Evolutionary conservation across 1,140 invertebrate genomes (phyloP).

Genomic region (Caerostris darwini): DNA sequence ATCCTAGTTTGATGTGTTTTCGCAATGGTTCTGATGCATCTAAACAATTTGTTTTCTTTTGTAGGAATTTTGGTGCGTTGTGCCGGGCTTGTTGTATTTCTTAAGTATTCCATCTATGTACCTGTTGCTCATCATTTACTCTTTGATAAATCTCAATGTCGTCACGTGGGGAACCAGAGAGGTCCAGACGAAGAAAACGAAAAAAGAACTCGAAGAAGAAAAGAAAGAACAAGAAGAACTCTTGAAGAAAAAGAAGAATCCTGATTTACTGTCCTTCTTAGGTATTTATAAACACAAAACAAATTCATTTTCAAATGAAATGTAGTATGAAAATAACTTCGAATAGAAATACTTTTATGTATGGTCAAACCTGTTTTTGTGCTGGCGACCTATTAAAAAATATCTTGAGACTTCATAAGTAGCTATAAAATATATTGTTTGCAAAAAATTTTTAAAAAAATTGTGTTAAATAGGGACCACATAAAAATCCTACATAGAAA

Average conservation of each 20-base stretch:
- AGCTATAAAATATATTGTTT: too few relatives aligned
- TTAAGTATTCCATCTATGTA: conserved; percentile 99
- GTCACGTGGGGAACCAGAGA: conserved; percentile 99
- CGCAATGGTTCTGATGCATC: too few relatives aligned
- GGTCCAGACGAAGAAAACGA: conserved; percentile 85
- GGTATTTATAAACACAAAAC: conserved; percentile 10
- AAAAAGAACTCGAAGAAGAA: conserved; percentile 79
- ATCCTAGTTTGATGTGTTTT: too few relatives aligned
- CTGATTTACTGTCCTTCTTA: conserved; percentile 89
- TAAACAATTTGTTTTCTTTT: not conserved
- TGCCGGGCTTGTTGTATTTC: conserved; percentile 96
- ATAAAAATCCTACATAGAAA: too few relatives aligned
- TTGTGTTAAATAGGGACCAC: too few relatives aligned
- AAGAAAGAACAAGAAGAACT: conserved; percentile 90
- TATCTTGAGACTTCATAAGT: too few relatives aligned
- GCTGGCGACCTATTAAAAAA: too few relatives aligned
- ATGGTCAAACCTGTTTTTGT: too few relatives aligned
- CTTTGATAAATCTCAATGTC: conserved; percentile 98
- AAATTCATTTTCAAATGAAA: too few relatives aligned
- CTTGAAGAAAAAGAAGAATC: conserved; percentile 90
- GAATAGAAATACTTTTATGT: too few relatives aligned
- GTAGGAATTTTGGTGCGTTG: conserved; percentile 96
- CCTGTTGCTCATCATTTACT: conserved; percentile 97
- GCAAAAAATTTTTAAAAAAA: too few relatives aligned
- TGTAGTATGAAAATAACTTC: too few relatives aligned